Evolutionary conservation across 2,797 vertebrate species (phyloP).

Genomic region (Tragopan temminckii): DNA sequence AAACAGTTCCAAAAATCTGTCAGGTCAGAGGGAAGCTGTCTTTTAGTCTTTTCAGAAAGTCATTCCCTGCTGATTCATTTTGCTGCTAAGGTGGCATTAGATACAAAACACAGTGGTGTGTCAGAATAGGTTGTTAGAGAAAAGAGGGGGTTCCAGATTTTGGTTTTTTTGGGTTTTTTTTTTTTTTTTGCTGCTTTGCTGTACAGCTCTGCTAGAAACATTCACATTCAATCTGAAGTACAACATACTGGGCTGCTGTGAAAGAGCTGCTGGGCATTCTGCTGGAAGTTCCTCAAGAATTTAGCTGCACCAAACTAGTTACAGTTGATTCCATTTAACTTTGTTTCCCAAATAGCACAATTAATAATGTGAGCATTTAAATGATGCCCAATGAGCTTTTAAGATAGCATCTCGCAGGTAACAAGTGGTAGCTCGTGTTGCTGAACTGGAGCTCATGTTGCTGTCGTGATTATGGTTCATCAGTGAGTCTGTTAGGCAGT

Average conservation of each 20-base stretch:
- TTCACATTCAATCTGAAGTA: neutral
- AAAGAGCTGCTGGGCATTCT: neutral
- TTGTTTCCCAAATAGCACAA: neutral
- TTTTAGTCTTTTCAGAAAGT: neutral
- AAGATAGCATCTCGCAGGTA: neutral
- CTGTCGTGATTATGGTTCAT: neutral
- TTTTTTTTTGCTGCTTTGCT: neutral
- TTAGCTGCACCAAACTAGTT: constrained; percentile 28
- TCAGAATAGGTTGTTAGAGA: neutral
- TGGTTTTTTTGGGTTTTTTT: neutral
- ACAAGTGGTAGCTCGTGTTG: neutral
- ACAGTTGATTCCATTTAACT: neutral
- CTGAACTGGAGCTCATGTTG: neutral
- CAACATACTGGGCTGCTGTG: accelerated
- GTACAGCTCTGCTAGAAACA: accelerated
- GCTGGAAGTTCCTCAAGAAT: neutral
- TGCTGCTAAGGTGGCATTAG: neutral
- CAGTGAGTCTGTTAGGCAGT: neutral
- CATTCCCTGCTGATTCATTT: neutral
- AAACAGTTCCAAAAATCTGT: neutral
- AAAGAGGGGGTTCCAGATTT: neutral
- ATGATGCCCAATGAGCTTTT: neutral
- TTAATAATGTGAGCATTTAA: neutral
- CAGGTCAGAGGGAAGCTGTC: neutral
- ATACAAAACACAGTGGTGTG: neutral